Percentiles rank a stretch among this genome's conserved stretches.
These are phyloP conservation scores for Thalassoma bifasciatum DNA, from an alignment of 2,113 vertebrate species.

Conservation along the genomic window DNA sequence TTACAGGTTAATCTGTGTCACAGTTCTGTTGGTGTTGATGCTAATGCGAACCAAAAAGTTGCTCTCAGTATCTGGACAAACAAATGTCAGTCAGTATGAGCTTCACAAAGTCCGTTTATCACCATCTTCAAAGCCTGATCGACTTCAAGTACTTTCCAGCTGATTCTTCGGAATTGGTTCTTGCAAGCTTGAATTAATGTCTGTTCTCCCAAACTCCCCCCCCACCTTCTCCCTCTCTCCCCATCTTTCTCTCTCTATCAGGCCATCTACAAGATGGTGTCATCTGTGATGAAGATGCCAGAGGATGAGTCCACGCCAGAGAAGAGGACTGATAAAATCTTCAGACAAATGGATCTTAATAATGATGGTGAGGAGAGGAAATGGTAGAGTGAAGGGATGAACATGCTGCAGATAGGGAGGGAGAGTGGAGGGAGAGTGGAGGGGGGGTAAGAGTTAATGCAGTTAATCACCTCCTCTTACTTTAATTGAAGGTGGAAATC, in stretches of 20 bases:
- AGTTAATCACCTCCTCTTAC: slow-evolving; percentile 10
- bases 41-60: slow-evolving; percentile 6
- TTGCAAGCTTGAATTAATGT: slow-evolving; percentile 51
- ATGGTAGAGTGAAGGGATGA: slow-evolving; percentile 7
- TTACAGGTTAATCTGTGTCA: too few species aligned
- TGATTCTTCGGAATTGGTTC: slow-evolving; percentile 39
- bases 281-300: slow-evolving; percentile 99
- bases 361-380: slow-evolving; percentile 91
- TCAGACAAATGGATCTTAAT: slow-evolving; percentile 99
- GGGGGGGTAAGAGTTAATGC: not conserved
- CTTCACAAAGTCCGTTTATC: not conserved
- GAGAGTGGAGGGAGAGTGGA: not conserved
- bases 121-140: slow-evolving; percentile 30
- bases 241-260: slow-evolving; percentile 66
- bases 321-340: slow-evolving; percentile 99
- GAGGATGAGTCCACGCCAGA: slow-evolving; percentile 98
- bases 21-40: slow-evolving; percentile 1
- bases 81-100: slow-evolving; percentile 21
- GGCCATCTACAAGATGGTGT: slow-evolving; percentile 99
- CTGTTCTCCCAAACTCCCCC: slow-evolving; percentile 17
- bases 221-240: slow-evolving; percentile 26
- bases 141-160: slow-evolving; percentile 29
- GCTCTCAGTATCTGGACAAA: slow-evolving; percentile 31
- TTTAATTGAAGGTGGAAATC: not conserved
- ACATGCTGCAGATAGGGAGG: not conserved